phyloP scores from a whole-genome alignment of 2,888 invertebrate species.

The Agapostemon virescens region DNA sequence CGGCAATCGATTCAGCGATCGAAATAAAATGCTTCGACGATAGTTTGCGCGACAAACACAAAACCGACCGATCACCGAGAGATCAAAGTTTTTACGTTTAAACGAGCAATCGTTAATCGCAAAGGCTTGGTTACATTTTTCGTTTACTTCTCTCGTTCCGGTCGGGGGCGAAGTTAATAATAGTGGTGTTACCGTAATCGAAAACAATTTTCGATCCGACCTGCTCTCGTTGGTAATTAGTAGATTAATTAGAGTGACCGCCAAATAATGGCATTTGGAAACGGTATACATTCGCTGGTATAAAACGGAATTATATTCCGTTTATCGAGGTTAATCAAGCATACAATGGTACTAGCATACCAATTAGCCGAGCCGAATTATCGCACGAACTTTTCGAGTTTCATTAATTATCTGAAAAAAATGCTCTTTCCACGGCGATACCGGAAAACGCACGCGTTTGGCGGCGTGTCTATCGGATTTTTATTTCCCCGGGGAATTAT shows the following conservation, averaged over 20 bases:
- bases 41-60: constrained; percentile 12
- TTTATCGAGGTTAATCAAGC: constrained; percentile 42
- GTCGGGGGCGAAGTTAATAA: constrained; percentile 38
- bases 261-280: constrained; percentile 38
- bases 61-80: background rate
- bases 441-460: constrained; percentile 5
- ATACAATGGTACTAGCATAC: constrained; percentile 25
- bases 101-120: constrained; percentile 26
- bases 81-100: constrained; percentile 12
- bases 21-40: background rate
- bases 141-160: constrained; percentile 10
- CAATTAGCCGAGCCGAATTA: constrained; percentile 39
- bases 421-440: constrained; percentile 23
- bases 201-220: constrained; percentile 24
- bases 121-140: constrained; percentile 30
- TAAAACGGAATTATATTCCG: constrained; percentile 37
- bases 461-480: constrained; percentile 31
- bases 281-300: constrained; percentile 38
- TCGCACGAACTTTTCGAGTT: constrained; percentile 17
- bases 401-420: constrained; percentile 47
- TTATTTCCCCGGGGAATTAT: constrained; percentile 44
- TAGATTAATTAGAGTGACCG: constrained; percentile 49
- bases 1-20: too few relatives aligned
- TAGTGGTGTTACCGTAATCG: constrained; percentile 18
- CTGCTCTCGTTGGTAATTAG: constrained; percentile 34